Evolutionary conservation across 2,797 vertebrate species (phyloP), one percentile per base, ranked within the genome.

Genomic region (Numenius phaeopus): DNA sequence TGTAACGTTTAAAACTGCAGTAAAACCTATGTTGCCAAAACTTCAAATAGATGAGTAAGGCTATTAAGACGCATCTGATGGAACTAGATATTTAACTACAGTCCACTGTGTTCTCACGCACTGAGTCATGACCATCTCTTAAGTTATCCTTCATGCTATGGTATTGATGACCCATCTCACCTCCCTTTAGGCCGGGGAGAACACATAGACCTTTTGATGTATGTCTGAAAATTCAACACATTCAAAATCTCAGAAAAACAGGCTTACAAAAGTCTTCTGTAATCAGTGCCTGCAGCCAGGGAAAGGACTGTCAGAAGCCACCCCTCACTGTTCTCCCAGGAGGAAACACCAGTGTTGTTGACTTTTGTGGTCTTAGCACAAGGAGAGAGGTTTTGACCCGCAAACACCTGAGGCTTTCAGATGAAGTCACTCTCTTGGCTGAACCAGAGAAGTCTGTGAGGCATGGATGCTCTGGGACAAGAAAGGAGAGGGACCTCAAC

Each of bases 61-160:
- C 34, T 29, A 23, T 70, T 86, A 62, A 58, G 34, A 55, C 11
- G 18, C 15, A 58, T 59, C 29, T 67, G 62, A 73, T 52, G 46
- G 46, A 34, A 70, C 21, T 5, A 49, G 40, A 11, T 71, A 37
- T 52, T 73, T 77, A 82, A 57, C 11, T 2, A 39, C 21, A 34
- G 39, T 19, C 29, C 2, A 1, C 26, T 65, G 37, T 44, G 7
- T 9, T 47, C 14, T 62, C 44, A 46, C 0, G 1, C 26, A 7
- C 20, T 40, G 22, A 11, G 9, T 86, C n/a, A 9, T 16, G 42
- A 21, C 18, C 24, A 55, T 58, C 44, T 47, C 44, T 62, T 24
- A 82, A 44, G 26, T 52, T 26, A 49, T 57, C 55, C n/a, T 82
- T 93, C 55, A 52, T 8, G 1, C 22, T 70, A 12, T 1, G 2